Base-by-base conservation (phyloP, 2,113 vertebrate species). In the Callopanchax toddi region DNA sequence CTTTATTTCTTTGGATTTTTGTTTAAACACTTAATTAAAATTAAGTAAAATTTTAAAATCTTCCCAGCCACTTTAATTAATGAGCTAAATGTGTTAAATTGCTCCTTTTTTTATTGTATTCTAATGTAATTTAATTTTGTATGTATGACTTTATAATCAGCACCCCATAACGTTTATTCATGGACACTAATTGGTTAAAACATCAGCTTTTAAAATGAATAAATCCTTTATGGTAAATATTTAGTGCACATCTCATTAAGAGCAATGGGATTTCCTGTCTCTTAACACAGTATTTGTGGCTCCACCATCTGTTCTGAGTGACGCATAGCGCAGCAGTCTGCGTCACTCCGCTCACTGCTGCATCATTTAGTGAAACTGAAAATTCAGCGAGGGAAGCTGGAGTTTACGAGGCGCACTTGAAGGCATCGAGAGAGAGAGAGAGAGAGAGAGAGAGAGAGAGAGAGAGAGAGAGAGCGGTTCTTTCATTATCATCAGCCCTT, bases 391-490 rank as follows among this genome's bases (percentile, higher is more conserved):
- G 29, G 1, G 42, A 51, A 45, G 25, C 3, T 23, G 23, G 39
- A 36, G 20, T 81, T 79, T 81, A 76, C 84, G 72, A 22, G 49
- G 5, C 39, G 63, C 39, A 67, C 64, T 1, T 80, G 80, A 87
- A 89, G 29, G 78, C 78, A 81, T n/a, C 82, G 52, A 48, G 61
- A 53, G 42, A 32, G 29, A 32, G 29, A 32, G 29, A 32, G 29
- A 32, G 29, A 32, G 29, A 32, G 29, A 32, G 29, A 53, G 51
- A 60, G 2, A 59, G 64, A 32, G 72, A 53, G 73, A 12, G 53
- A 60, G 76, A 48, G 49, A 62, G 70, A 45, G 80, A 52, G 75
- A 66, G 61, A 54, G 79, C 53, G 69, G 66, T 23, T 59, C 42
- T 63, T 48, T 67, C 70, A 78, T 79, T 74, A 65, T 73, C 55